Percentiles rank a stretch among this genome's conserved stretches.
phyloP scores from a whole-genome alignment of 1,140 invertebrate species.

The Brachionus plicatilis region DNA sequence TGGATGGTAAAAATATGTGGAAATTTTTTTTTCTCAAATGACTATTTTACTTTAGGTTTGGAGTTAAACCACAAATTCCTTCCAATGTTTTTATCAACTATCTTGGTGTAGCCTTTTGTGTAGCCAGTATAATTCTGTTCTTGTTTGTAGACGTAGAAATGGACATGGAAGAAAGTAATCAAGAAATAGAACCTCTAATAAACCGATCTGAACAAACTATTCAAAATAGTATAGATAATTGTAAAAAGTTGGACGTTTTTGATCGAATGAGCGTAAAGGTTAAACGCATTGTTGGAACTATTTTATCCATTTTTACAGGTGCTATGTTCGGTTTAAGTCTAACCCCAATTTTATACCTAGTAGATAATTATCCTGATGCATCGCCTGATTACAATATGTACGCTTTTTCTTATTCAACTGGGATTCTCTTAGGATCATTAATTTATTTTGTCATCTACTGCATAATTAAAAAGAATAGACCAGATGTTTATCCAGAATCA shows the following conservation, averaged over 20 bases:
- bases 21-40: conserved; percentile 48
- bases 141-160: conserved; percentile 33
- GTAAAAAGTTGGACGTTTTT: background rate
- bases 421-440: background rate
- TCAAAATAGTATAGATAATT: background rate
- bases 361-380: conserved; percentile 20
- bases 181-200: background rate
- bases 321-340: background rate
- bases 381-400: conserved; percentile 18
- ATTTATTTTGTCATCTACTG: conserved; percentile 54
- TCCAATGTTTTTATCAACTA: conserved; percentile 50
- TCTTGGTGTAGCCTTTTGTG: conserved; percentile 50
- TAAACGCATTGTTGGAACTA: background rate
- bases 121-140: conserved; percentile 41
- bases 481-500: conserved; percentile 50
- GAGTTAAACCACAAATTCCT: conserved; percentile 47
- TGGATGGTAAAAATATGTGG: conserved; percentile 45
- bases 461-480: conserved; percentile 50
- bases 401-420: conserved; percentile 27
- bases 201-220: background rate
- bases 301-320: conserved; percentile 17
- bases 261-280: background rate
- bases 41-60: conserved; percentile 47
- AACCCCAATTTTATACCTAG: conserved; percentile 20
- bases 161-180: background rate